Conservation (phyloP, 2,113 vertebrate genomes). For the Sakesphorus luctuosus region DNA sequence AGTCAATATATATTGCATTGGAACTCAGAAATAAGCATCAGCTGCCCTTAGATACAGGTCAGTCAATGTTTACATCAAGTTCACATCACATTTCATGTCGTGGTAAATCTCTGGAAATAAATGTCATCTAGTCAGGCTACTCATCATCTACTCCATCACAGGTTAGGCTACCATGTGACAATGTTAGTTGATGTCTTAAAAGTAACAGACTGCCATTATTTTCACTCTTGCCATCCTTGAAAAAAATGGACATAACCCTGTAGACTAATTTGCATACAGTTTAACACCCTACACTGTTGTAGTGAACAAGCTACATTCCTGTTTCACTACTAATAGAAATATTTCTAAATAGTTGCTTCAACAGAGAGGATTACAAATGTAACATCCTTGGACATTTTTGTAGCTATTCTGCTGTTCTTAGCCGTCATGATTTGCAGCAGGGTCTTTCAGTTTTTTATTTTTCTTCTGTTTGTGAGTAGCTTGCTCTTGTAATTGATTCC, state of each 20-base stretch:
- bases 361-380: neutral
- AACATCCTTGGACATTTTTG: neutral
- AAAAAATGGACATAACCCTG: neutral
- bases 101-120: neutral
- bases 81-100: neutral
- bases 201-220: neutral
- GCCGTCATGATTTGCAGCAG: neutral
- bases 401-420: neutral
- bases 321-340: neutral
- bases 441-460: neutral
- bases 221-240: neutral
- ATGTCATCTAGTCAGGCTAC: neutral
- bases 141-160: neutral
- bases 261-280: neutral
- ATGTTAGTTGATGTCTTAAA: neutral
- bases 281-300: neutral
- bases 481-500: neutral
- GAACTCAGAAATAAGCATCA: neutral
- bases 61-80: neutral
- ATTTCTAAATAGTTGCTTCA: neutral
- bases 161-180: neutral
- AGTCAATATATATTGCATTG: neutral
- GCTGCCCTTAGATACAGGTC: neutral
- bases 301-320: neutral
- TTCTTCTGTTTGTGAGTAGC: neutral